These are phyloP conservation scores for Anniella stebbinsi DNA, from an alignment of 2,797 vertebrate genomes.

Conservation along the genomic window DNA sequence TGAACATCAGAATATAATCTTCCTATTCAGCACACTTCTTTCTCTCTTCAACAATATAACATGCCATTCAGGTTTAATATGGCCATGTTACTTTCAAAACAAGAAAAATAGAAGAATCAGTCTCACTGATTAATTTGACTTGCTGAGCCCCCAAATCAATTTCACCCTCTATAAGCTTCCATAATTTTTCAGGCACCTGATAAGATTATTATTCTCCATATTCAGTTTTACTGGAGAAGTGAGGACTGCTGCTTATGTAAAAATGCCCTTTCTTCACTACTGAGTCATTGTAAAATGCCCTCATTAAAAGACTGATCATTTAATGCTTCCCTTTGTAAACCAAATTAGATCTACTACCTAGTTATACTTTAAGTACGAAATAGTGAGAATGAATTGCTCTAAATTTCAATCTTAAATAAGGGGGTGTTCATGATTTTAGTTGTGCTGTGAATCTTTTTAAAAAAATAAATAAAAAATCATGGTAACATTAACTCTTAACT, in stretches of 20 bases:
- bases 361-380: conserved; percentile 35
- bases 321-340: not conserved
- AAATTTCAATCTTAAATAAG: conserved; percentile 68
- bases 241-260: not conserved
- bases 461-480: not conserved
- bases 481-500: conserved; percentile 48
- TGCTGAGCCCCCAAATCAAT: not conserved
- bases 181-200: not conserved
- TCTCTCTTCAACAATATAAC: not conserved
- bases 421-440: conserved; percentile 60
- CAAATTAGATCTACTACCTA: not conserved
- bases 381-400: conserved; percentile 62
- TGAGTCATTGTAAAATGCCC: not conserved
- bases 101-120: not conserved
- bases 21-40: not conserved
- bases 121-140: not conserved
- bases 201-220: not conserved
- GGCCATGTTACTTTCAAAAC: not conserved
- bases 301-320: not conserved
- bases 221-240: not conserved
- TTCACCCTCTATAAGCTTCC: not conserved
- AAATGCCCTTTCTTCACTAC: not conserved
- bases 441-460: conserved; percentile 53
- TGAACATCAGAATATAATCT: not conserved
- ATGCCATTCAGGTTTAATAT: not conserved